Base-by-base conservation (phyloP, 92 coral and sea anemone genomes). In the Paramuricea clavata region DNA sequence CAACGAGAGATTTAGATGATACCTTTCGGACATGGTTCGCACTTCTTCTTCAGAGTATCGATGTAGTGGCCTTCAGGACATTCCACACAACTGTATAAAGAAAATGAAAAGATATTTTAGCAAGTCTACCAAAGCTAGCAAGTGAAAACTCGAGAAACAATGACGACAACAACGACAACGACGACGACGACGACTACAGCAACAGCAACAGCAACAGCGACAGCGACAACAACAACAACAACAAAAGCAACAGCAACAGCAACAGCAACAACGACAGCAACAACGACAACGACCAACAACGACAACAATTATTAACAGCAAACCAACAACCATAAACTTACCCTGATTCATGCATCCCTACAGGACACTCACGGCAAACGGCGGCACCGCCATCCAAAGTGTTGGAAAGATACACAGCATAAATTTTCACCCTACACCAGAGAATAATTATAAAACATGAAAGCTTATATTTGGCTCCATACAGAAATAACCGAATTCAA, bases 381-480 rank as follows among this genome's bases (percentile, higher is more conserved):
- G 91, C 92, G 7, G 98, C 99, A 42, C 99, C 99, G 15, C 99
- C 99, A 62, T 87, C 95, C 0, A 96, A 22, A 6, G 99, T 96
- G 70, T 96, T 96, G 61, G 95, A 94, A 17, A 96, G 62, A 49
- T 88, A 87, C 0, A 96, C 85, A 50, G 98, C 90, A 79, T 93
- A 90, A 72, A 96, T 91, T 76, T 93, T 93, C 28, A 94, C 97
- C 65, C 98, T 95, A n/a, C n/a, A n/a, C n/a, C n/a, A n/a, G n/a
- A n/a, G n/a, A n/a, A n/a, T n/a, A n/a, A n/a, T n/a, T n/a, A n/a
- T n/a, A n/a, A n/a, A n/a, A n/a, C n/a, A n/a, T n/a, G n/a, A n/a
- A n/a, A n/a, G n/a, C n/a, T n/a, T n/a, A n/a, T n/a, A n/a, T n/a
- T n/a, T n/a, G n/a, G n/a, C n/a, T n/a, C n/a, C n/a, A n/a, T n/a